A percentile compares a stretch with the other conserved stretches of the same genome.
Evolutionary conservation across 1,140 invertebrate genomes (phyloP).

Genomic region (Scylla paramamosain): DNA sequence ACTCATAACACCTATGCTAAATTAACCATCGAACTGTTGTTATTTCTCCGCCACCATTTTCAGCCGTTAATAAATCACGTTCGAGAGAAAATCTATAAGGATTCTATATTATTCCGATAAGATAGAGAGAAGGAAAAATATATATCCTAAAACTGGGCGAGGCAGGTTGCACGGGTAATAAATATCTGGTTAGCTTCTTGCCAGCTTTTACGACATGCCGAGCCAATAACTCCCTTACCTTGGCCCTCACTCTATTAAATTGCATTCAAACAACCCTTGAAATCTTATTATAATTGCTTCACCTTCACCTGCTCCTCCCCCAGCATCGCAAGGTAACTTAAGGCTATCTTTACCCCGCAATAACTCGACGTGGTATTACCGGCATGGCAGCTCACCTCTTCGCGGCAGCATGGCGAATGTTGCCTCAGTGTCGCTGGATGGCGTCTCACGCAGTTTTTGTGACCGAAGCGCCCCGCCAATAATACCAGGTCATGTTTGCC

Average conservation of each 20-base stretch:
- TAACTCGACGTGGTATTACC: slow-evolving; percentile 42
- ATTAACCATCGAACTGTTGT: neutral
- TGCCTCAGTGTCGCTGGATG: slow-evolving; percentile 33
- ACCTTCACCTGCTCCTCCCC: neutral
- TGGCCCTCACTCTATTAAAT: slow-evolving; percentile 7
- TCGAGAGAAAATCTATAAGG: slow-evolving; percentile 57
- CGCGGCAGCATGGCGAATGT: slow-evolving; percentile 36
- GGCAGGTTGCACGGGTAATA: slow-evolving; percentile 40
- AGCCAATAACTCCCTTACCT: slow-evolving; percentile 2
- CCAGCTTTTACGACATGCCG: slow-evolving; percentile 45
- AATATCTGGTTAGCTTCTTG: slow-evolving; percentile 56
- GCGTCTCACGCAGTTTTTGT: slow-evolving; percentile 24
- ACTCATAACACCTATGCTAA: neutral
- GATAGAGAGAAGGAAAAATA: slow-evolving; percentile 28
- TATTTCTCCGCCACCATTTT: slow-evolving; percentile 42
- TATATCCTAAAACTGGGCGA: neutral
- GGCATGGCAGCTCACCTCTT: slow-evolving; percentile 41
- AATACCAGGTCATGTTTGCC: slow-evolving; percentile 45
- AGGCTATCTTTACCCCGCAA: neutral
- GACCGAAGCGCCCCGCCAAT: neutral
- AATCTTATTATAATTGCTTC: slow-evolving; percentile 52
- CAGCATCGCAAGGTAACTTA: neutral
- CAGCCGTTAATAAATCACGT: slow-evolving; percentile 29
- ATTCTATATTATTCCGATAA: slow-evolving; percentile 43
- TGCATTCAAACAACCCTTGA: slow-evolving; percentile 42